Conservation (phyloP, 1,140 invertebrate species). For the Drosophila insularis region DNA sequence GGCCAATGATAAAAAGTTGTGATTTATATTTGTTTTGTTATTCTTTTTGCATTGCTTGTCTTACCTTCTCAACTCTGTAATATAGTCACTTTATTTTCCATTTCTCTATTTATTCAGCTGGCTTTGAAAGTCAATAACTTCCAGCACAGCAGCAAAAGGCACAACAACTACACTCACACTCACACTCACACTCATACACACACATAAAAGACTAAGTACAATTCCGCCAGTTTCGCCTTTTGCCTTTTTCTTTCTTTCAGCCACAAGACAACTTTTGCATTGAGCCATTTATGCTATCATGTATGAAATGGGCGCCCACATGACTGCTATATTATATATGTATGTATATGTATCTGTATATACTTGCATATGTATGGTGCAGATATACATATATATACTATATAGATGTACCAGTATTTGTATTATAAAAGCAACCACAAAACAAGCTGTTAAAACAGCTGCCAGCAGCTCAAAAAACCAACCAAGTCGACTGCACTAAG, state of each 20-base stretch:
- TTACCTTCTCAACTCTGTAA: neutral
- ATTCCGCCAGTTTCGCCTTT: slow-evolving; percentile 32
- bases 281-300: slow-evolving; percentile 60
- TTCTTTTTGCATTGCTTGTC: neutral
- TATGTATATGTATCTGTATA: slow-evolving; percentile 2
- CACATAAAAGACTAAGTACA: slow-evolving; percentile 14
- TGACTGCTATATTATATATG: slow-evolving; percentile 24
- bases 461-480: slow-evolving; percentile 39
- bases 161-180: slow-evolving; percentile 1
- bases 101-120: slow-evolving; percentile 13
- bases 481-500: slow-evolving; percentile 28
- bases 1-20: neutral
- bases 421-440: slow-evolving; percentile 54
- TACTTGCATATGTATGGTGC: slow-evolving; percentile 2
- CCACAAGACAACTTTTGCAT: slow-evolving; percentile 46
- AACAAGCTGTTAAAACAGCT: slow-evolving; percentile 75
- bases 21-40: neutral
- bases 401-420: slow-evolving; percentile 42
- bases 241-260: slow-evolving; percentile 22
- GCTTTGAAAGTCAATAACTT: slow-evolving; percentile 50
- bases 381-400: slow-evolving; percentile 1
- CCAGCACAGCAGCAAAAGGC: slow-evolving; percentile 16
- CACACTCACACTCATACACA: neutral
- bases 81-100: slow-evolving; percentile 35
- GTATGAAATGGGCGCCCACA: slow-evolving; percentile 60